phyloP scores from a whole-genome alignment of 2,888 invertebrate species.

The Trimorus sp. region DNA sequence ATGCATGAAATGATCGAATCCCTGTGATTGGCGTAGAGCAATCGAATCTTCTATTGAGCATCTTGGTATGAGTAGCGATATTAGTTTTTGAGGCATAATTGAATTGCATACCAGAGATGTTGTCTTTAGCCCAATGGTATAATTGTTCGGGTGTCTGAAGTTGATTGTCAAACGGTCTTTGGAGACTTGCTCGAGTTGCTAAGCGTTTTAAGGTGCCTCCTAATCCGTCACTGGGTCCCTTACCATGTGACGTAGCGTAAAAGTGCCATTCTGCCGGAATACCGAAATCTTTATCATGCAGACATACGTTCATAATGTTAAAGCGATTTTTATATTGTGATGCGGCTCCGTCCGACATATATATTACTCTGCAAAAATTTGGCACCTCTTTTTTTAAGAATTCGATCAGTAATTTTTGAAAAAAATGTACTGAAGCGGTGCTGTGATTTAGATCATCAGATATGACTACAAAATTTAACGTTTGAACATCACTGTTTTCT shows the following conservation, averaged over 20 bases:
- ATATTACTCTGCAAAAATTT: not conserved
- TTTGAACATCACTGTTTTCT: not conserved
- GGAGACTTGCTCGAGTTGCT: no score
- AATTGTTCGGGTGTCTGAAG: no score
- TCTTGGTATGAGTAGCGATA: no score
- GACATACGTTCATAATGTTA: not conserved
- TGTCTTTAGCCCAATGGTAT: no score
- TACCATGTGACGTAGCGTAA: slow-evolving; percentile 46
- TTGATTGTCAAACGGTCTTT: no score
- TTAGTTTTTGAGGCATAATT: no score
- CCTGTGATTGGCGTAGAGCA: no score
- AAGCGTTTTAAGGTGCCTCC: no score
- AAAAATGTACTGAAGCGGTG: slow-evolving; percentile 22
- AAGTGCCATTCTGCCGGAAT: slow-evolving; percentile 50
- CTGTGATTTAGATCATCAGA: not conserved
- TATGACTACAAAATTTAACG: not conserved
- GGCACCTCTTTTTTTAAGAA: not conserved
- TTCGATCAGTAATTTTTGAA: not conserved
- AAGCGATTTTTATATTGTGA: not conserved
- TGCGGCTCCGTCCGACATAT: not conserved
- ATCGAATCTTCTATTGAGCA: no score
- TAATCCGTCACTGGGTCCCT: slow-evolving; percentile 47
- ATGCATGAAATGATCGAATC: no score
- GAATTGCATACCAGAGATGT: no score
- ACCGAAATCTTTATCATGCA: slow-evolving; percentile 47